Evolutionary conservation across 2,797 vertebrate species (phyloP).

Genomic region (Rhabdomys pumilio): DNA sequence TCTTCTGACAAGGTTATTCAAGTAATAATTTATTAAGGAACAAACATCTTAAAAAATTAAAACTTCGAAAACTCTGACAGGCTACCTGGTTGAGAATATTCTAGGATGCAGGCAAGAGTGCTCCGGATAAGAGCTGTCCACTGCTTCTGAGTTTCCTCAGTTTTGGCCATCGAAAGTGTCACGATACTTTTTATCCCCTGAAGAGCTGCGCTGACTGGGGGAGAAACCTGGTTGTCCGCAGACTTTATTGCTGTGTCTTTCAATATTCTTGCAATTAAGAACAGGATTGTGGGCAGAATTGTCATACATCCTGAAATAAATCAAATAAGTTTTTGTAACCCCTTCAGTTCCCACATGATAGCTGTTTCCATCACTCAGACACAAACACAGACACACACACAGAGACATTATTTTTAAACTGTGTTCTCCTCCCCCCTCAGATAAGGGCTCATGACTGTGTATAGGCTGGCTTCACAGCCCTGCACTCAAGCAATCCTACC

Average conservation of each 20-base stretch:
- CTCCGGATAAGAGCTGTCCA: constrained; percentile 97
- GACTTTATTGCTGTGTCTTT: constrained; percentile 96
- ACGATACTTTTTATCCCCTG: constrained; percentile 98
- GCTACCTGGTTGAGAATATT: constrained; percentile 96
- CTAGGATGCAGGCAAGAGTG: constrained; percentile 96
- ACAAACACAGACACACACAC: not conserved
- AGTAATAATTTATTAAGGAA: constrained; percentile 40
- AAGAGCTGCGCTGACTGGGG: constrained; percentile 95
- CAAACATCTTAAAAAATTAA: not conserved
- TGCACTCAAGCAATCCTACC: not conserved
- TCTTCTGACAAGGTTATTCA: constrained; percentile 14
- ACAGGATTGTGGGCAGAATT: constrained; percentile 97
- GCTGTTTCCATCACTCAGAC: not conserved
- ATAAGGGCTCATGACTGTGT: not conserved
- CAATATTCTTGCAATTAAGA: constrained; percentile 96
- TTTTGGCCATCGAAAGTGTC: constrained; percentile 93
- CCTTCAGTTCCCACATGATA: not conserved
- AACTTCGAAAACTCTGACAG: not conserved
- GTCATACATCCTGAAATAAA: constrained; percentile 95
- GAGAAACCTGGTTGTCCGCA: constrained; percentile 92
- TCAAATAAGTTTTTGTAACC: constrained; percentile 47
- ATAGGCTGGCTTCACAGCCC: not conserved
- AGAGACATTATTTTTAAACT: not conserved
- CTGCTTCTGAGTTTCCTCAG: constrained; percentile 93
- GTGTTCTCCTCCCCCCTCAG: not conserved